These are phyloP conservation scores for Egretta garzetta DNA, from an alignment of 2,113 vertebrate genomes.

Conservation along the genomic window DNA sequence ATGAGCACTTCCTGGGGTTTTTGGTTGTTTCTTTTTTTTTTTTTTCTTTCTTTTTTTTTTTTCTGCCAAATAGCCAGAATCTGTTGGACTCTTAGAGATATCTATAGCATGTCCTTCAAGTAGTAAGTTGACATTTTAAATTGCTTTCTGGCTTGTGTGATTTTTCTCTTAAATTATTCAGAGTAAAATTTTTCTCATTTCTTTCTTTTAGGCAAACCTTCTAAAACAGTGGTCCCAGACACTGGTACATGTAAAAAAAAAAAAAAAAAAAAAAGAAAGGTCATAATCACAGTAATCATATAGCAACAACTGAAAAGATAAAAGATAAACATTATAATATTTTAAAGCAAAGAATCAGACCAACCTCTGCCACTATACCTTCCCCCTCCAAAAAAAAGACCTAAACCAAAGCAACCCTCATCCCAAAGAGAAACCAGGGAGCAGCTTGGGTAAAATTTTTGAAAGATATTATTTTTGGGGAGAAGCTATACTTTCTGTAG, in stretches of 20 bases:
- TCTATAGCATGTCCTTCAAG: background rate
- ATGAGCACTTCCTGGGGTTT: accelerated
- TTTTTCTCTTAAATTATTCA: background rate
- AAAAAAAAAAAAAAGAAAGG: background rate
- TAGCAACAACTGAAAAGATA: background rate
- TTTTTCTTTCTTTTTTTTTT: no score
- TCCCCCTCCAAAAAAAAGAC: background rate
- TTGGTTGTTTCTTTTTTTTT: background rate
- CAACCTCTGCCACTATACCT: background rate
- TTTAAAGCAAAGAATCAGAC: background rate
- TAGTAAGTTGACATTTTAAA: background rate
- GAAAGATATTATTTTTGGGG: background rate
- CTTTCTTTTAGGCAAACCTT: background rate
- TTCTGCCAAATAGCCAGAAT: background rate
- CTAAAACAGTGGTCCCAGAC: background rate
- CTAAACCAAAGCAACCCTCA: no score
- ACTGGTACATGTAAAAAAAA: accelerated
- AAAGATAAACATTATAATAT: background rate
- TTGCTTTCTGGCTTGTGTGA: background rate
- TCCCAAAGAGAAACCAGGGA: background rate
- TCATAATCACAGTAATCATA: background rate
- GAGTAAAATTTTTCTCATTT: background rate
- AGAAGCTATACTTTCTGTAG: background rate
- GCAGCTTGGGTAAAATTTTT: background rate
- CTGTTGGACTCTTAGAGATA: background rate